A percentile compares a stretch with the other conserved stretches of the same genome.
Conservation (phyloP, 2,888 invertebrate species). For the Troides aeacus region DNA sequence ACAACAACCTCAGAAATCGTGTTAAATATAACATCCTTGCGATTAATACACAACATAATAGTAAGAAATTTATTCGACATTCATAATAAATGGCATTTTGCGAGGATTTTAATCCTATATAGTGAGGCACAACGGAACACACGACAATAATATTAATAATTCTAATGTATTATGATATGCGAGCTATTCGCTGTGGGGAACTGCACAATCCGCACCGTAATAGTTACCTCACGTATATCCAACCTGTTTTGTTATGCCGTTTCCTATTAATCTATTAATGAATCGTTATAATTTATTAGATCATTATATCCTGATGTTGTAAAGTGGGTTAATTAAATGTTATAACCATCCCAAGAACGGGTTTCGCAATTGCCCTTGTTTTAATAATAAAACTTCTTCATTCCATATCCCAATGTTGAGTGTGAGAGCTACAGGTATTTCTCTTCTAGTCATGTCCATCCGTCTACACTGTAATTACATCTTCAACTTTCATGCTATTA, state of each 20-base stretch:
- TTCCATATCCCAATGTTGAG: no score
- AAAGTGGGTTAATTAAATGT: conserved; percentile 21
- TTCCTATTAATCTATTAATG: conserved; percentile 5
- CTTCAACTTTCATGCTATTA: no score
- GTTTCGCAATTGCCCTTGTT: background rate
- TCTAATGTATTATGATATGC: conserved; percentile 29
- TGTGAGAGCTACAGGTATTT: background rate
- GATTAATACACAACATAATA: conserved; percentile 17
- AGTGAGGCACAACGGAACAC: conserved; percentile 16
- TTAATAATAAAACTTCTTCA: background rate
- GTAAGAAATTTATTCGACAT: conserved; percentile 13
- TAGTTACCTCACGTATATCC: conserved; percentile 25
- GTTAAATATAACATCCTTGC: background rate
- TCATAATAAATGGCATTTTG: conserved; percentile 18
- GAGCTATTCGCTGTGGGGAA: conserved; percentile 20
- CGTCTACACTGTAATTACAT: no score
- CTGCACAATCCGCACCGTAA: conserved; percentile 21
- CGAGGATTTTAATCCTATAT: conserved; percentile 22
- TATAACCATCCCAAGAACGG: background rate
- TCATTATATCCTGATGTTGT: conserved; percentile 14
- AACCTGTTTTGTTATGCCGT: conserved; percentile 19
- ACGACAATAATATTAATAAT: conserved; percentile 29
- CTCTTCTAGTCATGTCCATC: no score
- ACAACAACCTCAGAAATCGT: background rate
- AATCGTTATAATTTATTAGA: conserved; percentile 16